Evolutionary conservation across 2,113 vertebrate species (phyloP).

Genomic region (Setophaga coronata): DNA sequence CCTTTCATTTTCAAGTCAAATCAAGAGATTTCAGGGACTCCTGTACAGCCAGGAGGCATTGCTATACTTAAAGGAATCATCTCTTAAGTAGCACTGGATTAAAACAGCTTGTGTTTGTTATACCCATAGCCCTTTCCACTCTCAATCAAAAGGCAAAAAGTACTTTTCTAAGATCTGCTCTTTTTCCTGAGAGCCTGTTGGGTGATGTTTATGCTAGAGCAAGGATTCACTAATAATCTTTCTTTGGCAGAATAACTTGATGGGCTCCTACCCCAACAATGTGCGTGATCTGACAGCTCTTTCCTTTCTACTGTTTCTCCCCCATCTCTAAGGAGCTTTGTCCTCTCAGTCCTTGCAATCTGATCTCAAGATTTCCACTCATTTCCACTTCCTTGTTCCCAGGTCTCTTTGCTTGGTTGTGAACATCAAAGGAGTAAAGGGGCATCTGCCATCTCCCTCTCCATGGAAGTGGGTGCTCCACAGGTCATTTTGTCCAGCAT

Average conservation of each 20-base stretch:
- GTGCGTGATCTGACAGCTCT: background rate
- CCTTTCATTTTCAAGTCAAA: background rate
- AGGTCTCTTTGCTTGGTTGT: background rate
- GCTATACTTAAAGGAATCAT: background rate
- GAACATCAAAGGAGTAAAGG: background rate
- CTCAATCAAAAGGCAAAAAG: background rate
- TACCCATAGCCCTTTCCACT: background rate
- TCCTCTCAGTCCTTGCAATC: background rate
- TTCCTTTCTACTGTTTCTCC: background rate
- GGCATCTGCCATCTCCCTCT: fast-evolving
- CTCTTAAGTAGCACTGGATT: background rate
- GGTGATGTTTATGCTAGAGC: background rate
- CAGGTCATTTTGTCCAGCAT: background rate
- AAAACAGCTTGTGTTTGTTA: background rate
- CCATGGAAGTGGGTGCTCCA: background rate
- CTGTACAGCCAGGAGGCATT: background rate
- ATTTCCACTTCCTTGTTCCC: background rate
- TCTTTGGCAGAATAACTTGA: background rate
- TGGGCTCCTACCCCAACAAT: background rate
- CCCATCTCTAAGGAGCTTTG: background rate
- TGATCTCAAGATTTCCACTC: background rate
- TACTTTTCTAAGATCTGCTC: background rate
- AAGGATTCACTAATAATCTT: background rate
- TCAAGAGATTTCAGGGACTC: background rate
- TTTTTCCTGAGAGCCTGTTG: background rate